These are phyloP conservation scores for Myotis davidii DNA, from an alignment of 2,113 vertebrate genomes.

Conservation along the genomic window DNA sequence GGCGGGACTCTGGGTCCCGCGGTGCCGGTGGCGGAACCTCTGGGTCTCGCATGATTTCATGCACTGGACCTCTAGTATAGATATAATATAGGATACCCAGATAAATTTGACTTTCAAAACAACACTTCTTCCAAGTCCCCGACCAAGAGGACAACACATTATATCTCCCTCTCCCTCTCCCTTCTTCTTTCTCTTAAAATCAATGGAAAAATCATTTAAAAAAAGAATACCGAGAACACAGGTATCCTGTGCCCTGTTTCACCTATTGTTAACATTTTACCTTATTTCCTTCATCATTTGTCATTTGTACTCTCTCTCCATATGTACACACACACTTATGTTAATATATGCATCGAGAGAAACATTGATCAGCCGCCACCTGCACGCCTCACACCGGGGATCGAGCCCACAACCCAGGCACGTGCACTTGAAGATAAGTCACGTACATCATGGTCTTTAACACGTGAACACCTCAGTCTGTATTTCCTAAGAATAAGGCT, in stretches of 20 bases:
- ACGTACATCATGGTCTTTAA: not conserved
- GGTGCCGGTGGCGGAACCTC: no score
- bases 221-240: not conserved
- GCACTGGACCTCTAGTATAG: no score
- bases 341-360: no score
- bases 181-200: no score
- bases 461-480: not conserved
- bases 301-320: not conserved
- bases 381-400: no score
- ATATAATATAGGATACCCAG: not conserved
- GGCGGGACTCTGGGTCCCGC: no score
- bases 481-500: not conserved
- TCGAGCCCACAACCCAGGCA: no score
- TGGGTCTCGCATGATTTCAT: no score
- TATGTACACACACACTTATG: not conserved
- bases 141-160: not conserved
- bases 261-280: not conserved
- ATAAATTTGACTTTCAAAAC: constrained; percentile 14
- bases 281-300: not conserved
- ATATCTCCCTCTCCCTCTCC: not conserved
- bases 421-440: not conserved
- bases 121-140: no score
- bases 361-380: no score
- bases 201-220: no score
- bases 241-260: not conserved